These are phyloP conservation scores for Aromia moschata DNA, from an alignment of 2,888 invertebrate genomes.

Conservation along the genomic window DNA sequence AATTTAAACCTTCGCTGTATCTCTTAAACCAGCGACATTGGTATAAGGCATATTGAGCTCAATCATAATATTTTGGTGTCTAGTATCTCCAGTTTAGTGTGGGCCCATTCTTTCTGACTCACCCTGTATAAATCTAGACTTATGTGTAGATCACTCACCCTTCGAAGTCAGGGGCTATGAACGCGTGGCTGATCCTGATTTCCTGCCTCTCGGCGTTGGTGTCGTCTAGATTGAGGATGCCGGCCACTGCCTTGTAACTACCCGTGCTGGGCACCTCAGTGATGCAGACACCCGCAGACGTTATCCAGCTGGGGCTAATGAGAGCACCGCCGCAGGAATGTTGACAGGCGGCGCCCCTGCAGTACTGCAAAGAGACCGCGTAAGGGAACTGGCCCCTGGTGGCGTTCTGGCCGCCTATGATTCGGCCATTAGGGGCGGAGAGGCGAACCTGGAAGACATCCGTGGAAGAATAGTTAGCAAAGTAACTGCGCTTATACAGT, in stretches of 20 bases:
- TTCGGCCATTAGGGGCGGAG: slow-evolving; percentile 29
- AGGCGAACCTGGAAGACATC: too few species aligned
- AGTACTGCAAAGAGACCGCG: slow-evolving; percentile 62
- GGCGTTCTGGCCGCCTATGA: slow-evolving; percentile 64
- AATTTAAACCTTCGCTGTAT: too few species aligned
- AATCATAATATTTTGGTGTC: too few species aligned
- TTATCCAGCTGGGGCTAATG: slow-evolving; percentile 50
- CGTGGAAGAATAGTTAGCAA: too few species aligned
- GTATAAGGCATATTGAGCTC: too few species aligned
- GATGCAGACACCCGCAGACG: slow-evolving; percentile 62
- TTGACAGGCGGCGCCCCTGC: slow-evolving; percentile 41
- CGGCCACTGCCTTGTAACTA: slow-evolving; percentile 43
- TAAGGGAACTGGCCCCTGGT: slow-evolving; percentile 64
- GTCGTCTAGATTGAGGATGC: slow-evolving; percentile 42
- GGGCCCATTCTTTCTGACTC: too few species aligned
- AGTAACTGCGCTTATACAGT: too few species aligned
- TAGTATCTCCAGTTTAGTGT: too few species aligned
- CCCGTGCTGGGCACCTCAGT: slow-evolving; percentile 46
- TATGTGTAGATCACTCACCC: too few species aligned
- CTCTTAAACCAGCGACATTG: too few species aligned
- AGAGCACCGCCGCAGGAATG: slow-evolving; percentile 63
- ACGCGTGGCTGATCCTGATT: background rate
- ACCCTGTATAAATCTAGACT: too few species aligned
- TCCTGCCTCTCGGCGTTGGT: slow-evolving; percentile 7
- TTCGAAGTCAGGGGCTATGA: slow-evolving; percentile 11